These are phyloP conservation scores for Bufotes viridis DNA, from an alignment of 2,797 vertebrate genomes.

Conservation along the genomic window DNA sequence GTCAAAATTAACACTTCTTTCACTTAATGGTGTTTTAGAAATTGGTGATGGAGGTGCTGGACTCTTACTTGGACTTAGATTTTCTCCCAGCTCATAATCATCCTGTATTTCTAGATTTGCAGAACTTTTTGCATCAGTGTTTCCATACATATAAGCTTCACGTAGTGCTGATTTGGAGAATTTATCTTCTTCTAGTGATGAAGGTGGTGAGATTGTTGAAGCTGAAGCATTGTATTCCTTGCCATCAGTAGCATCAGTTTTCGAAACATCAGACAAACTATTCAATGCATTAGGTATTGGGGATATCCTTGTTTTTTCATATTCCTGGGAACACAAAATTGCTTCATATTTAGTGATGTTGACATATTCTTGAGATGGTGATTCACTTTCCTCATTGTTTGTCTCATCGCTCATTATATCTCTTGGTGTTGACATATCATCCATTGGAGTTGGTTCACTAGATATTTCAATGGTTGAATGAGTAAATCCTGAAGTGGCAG, in stretches of 20 bases:
- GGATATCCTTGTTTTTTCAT: constrained; percentile 77
- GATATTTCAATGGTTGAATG: constrained; percentile 94
- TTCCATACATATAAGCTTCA: constrained; percentile 69
- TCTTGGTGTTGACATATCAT: constrained; percentile 92
- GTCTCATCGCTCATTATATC: constrained; percentile 91
- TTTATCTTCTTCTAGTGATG: constrained; percentile 90
- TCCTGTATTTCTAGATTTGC: constrained; percentile 71
- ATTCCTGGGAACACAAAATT: constrained; percentile 77
- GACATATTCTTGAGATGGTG: constrained; percentile 85
- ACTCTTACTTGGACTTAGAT: constrained; percentile 69
- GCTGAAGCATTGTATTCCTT: constrained; percentile 89
- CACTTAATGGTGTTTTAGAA: constrained; percentile 87
- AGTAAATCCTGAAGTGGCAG: constrained; percentile 86
- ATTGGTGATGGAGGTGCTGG: constrained; percentile 78
- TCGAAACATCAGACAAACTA: constrained; percentile 81
- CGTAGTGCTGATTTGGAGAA: constrained; percentile 78
- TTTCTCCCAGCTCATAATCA: constrained; percentile 68
- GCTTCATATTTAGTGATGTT: constrained; percentile 80
- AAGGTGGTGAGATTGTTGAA: constrained; percentile 91
- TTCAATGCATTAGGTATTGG: constrained; percentile 77
- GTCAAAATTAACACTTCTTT: constrained; percentile 84
- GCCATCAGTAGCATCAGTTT: constrained; percentile 91
- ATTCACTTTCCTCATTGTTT: constrained; percentile 87
- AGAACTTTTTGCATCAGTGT: constrained; percentile 67
- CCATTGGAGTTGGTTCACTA: constrained; percentile 91